Conservation (phyloP, 2,113 vertebrate species). For the Brachirus orientalis region DNA sequence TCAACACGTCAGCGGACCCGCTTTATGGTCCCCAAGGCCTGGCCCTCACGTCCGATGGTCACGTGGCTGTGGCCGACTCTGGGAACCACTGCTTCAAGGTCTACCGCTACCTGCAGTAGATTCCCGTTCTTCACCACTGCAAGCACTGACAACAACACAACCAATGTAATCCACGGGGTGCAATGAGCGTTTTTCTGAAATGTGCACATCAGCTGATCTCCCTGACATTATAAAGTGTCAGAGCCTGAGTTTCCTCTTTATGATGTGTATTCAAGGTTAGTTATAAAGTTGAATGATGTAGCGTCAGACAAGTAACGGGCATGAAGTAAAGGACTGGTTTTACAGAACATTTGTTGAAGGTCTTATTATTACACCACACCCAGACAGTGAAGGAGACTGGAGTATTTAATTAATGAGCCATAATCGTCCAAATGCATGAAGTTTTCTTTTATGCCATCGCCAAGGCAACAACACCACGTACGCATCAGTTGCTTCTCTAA, state of each 20-base stretch:
- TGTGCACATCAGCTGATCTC: conserved; percentile 62
- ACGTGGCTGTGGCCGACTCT: conserved; percentile 95
- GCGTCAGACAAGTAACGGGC: conserved; percentile 46
- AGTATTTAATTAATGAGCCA: conserved; percentile 72
- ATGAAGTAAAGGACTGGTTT: conserved; percentile 30
- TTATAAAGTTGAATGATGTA: conserved; percentile 53
- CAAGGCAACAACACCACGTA: conserved; percentile 49
- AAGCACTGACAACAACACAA: conserved; percentile 61
- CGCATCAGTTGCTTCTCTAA: conserved; percentile 62
- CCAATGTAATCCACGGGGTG: conserved; percentile 67
- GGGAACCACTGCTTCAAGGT: conserved; percentile 99
- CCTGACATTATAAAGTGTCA: conserved; percentile 22
- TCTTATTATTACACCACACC: neutral
- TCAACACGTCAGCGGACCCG: conserved; percentile 94
- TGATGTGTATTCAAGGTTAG: conserved; percentile 45
- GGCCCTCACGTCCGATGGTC: conserved; percentile 94
- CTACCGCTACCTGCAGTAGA: conserved; percentile 96
- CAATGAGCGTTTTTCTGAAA: conserved; percentile 46
- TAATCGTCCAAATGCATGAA: conserved; percentile 76
- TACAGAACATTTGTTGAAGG: conserved; percentile 17
- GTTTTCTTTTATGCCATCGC: conserved; percentile 57
- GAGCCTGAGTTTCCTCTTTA: conserved; percentile 28
- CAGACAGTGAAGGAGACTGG: conserved; percentile 42
- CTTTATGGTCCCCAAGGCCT: conserved; percentile 95
- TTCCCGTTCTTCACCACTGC: too few relatives aligned